Conservation (phyloP, 2,888 invertebrate genomes). For the Brachypalpus laphriformis region DNA sequence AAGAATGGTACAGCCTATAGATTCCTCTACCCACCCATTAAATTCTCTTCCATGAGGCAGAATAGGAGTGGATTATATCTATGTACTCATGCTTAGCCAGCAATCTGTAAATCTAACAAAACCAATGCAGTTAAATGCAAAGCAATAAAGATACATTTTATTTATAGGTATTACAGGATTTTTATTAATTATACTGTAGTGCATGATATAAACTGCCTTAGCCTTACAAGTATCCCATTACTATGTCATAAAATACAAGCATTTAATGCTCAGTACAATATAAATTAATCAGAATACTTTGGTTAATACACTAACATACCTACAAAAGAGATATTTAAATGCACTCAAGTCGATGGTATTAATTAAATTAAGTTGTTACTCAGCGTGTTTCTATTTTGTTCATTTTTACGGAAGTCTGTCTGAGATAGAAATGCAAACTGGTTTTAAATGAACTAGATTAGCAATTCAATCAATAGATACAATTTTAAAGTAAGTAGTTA, state of each 20-base stretch:
- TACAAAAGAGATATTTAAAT: background rate
- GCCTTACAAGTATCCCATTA: background rate
- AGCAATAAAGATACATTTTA: background rate
- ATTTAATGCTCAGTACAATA: background rate
- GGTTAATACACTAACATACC: background rate
- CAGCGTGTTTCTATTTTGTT: background rate
- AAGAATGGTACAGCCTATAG: no score
- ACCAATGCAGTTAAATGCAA: background rate
- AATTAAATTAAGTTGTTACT: conserved; percentile 10
- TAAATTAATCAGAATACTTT: background rate
- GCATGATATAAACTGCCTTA: no score
- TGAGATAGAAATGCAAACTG: background rate
- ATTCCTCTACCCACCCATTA: no score
- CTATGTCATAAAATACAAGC: background rate
- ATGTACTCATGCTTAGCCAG: no score
- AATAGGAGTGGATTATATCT: no score
- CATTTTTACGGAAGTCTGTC: conserved; percentile 7
- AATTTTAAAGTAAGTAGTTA: background rate
- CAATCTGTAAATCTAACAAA: no score
- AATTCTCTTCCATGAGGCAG: no score
- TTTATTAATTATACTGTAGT: background rate
- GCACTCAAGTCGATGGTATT: background rate
- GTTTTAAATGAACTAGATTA: background rate
- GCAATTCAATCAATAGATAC: background rate
- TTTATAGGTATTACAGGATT: background rate